These are phyloP conservation scores for Meda fulgida DNA, from an alignment of 2,797 vertebrate genomes.

Conservation along the genomic window DNA sequence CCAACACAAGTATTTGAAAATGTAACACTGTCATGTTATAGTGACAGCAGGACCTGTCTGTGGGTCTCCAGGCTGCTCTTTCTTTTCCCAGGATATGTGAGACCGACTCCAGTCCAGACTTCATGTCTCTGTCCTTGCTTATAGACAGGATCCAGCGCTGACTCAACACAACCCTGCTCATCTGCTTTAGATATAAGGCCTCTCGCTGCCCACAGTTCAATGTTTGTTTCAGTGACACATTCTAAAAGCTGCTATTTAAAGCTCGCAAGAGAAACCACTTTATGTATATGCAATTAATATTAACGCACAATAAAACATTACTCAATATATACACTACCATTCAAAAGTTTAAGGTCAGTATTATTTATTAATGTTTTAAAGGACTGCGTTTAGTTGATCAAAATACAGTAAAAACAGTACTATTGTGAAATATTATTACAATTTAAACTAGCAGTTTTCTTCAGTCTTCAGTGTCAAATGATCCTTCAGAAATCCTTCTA, in stretches of 20 bases:
- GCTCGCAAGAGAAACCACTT: neutral
- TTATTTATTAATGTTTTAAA: neutral
- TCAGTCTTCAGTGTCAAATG: neutral
- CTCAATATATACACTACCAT: neutral
- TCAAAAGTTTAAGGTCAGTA: neutral
- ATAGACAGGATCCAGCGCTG: constrained; percentile 31
- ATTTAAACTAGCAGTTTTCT: neutral
- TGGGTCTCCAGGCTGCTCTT: constrained; percentile 27
- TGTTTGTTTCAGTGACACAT: neutral
- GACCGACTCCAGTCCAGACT: constrained; percentile 45
- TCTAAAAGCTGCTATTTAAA: neutral
- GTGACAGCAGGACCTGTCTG: neutral
- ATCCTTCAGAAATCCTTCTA: neutral
- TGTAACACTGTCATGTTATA: neutral
- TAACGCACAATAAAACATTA: neutral
- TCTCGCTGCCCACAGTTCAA: neutral
- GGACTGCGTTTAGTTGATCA: neutral
- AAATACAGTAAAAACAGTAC: neutral
- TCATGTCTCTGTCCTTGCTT: constrained; percentile 45
- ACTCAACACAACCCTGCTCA: constrained; percentile 40
- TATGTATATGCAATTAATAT: neutral
- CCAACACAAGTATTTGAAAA: neutral
- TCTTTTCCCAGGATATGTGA: constrained; percentile 49
- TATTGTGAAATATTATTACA: neutral
- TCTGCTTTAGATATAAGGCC: constrained; percentile 20